Conservation (phyloP, 1,140 invertebrate species). For the Anoplophora glabripennis region DNA sequence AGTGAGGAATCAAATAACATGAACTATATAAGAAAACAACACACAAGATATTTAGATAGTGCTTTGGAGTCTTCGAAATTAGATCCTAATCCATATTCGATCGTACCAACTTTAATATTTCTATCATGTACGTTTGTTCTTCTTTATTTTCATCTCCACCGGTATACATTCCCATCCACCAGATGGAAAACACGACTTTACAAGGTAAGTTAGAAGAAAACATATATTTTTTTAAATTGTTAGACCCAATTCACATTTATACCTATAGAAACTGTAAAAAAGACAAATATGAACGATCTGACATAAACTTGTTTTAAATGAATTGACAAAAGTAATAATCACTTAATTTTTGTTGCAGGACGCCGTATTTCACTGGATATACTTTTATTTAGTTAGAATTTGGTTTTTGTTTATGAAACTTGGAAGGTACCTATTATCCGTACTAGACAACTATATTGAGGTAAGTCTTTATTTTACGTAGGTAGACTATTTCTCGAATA, state of each 20-base stretch:
- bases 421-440: constrained; percentile 24
- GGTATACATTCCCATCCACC: background rate
- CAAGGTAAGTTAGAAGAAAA: background rate
- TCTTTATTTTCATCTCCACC: constrained; percentile 13
- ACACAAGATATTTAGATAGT: constrained; percentile 20
- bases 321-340: background rate
- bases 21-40: constrained; percentile 8
- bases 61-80: constrained; percentile 4
- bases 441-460: constrained; percentile 26
- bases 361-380: constrained; percentile 41
- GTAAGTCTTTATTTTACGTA: constrained; percentile 8
- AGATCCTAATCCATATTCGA: background rate
- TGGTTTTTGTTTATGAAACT: constrained; percentile 41
- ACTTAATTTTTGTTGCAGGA: constrained; percentile 31
- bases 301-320: too few relatives aligned
- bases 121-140: constrained; percentile 7
- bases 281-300: too few relatives aligned
- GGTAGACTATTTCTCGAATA: too few relatives aligned
- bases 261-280: background rate
- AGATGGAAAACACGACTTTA: constrained; percentile 9
- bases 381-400: constrained; percentile 40
- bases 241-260: too few relatives aligned
- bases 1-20: constrained; percentile 9
- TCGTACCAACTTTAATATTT: constrained; percentile 13
- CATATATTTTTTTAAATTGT: too few relatives aligned